Conservation (phyloP, 2,888 invertebrate genomes). For the Perdita meconis region DNA sequence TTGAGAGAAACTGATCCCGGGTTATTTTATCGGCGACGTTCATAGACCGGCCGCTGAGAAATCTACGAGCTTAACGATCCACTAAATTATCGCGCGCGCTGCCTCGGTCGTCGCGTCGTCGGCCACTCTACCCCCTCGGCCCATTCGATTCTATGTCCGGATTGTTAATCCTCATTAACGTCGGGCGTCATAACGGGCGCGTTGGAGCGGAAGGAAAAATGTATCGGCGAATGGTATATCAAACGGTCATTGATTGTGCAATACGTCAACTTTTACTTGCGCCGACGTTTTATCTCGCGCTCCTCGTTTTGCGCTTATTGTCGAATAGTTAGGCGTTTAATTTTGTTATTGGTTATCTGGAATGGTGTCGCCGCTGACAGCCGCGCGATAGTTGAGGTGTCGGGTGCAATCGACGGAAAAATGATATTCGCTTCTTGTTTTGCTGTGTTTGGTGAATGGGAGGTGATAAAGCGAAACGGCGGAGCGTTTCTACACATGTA, state of each 20-base stretch:
- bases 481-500: too few relatives aligned
- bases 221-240: slow-evolving; percentile 19
- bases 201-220: slow-evolving; percentile 46
- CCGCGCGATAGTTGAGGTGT: too few relatives aligned
- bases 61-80: slow-evolving; percentile 60
- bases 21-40: slow-evolving; percentile 41
- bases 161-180: slow-evolving; percentile 61
- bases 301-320: neutral
- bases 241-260: slow-evolving; percentile 36
- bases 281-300: neutral
- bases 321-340: neutral
- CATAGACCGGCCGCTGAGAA: slow-evolving; percentile 24
- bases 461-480: too few relatives aligned
- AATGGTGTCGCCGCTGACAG: too few relatives aligned
- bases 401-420: too few relatives aligned
- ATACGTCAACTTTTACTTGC: neutral
- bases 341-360: slow-evolving; percentile 1
- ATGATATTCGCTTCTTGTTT: too few relatives aligned
- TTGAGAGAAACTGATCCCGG: slow-evolving; percentile 22
- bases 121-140: slow-evolving; percentile 36
- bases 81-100: slow-evolving; percentile 56
- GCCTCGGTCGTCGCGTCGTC: slow-evolving; percentile 17
- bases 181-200: slow-evolving; percentile 42
- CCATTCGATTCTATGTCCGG: slow-evolving; percentile 45
- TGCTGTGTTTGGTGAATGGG: too few relatives aligned